Evolutionary conservation across 1,140 invertebrate species (phyloP), one percentile per base, ranked within the genome.

Genomic region (Saccostrea cuccullata): DNA sequence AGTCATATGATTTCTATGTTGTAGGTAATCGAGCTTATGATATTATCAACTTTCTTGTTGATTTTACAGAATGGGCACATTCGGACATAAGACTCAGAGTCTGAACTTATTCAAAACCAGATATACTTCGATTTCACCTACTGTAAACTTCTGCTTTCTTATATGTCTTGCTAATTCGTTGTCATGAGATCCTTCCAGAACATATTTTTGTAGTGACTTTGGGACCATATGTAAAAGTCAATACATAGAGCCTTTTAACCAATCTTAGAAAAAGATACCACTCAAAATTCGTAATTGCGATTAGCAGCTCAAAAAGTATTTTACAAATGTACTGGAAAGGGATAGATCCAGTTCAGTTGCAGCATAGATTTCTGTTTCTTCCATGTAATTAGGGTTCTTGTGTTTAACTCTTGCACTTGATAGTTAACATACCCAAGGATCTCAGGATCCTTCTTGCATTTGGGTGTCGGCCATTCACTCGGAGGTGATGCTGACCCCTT

Each of bases 341-440:
- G 70, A 55, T 3, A 87, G 55, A 0, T 87, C 86, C 0, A 55
- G 17, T 82, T 82, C 23, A 82, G 6, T 56, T 26, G 86, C 77
- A 11, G 0, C 47, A 47, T 47, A 47, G 13, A n/a, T 36, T 26
- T 12, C 26, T 26, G 55, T 56, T n/a, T n/a, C 26, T 47, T 36
- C 86, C 86, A 87, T 4, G 17, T 12, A 17, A 87, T 36, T 4
- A 87, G 8, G 40, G 40, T 47, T 3, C 40, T 47, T 47, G 40
- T 47, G 40, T 47, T 47, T 47, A 47, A 47, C 2, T 47, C 40
- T 2, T 47, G 40, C 40, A 47, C 6, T 47, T 47, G 89, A 30
- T 90, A 89, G 56, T 88, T 88, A 2, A 84, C 84, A 82, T 73
- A 85, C 20, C 82, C 83, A 0, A 88, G 70, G 23, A 67, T 36